Percentiles rank a stretch among this genome's conserved stretches.
Conservation (phyloP, 1,140 invertebrate species). For the Lepidotrigona ventralis region DNA sequence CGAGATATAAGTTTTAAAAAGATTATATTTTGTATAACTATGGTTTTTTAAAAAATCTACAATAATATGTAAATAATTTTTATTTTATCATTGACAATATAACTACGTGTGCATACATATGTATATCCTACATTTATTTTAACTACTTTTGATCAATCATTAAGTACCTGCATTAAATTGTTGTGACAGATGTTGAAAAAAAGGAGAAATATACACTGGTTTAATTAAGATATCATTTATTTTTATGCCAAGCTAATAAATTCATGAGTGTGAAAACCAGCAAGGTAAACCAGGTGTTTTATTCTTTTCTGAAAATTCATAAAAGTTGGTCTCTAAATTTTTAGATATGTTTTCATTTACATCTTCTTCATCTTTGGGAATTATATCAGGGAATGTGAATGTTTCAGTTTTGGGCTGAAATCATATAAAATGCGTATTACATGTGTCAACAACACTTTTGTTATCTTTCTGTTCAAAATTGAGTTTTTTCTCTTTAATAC, state of each 20-base stretch:
- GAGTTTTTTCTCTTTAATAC: slow-evolving; percentile 59
- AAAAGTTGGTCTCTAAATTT: slow-evolving; percentile 76
- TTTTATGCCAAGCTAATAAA: neutral
- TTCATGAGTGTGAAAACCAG: slow-evolving; percentile 77
- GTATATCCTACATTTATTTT: neutral
- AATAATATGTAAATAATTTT: no score
- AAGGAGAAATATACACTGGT: neutral
- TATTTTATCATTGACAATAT: neutral
- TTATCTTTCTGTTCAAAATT: neutral
- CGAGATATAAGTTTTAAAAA: slow-evolving; percentile 32
- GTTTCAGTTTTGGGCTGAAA: slow-evolving; percentile 80
- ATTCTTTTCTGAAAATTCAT: slow-evolving; percentile 78
- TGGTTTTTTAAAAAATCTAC: no score
- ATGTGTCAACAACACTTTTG: neutral
- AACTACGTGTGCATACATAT: neutral
- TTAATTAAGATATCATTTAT: slow-evolving; percentile 31
- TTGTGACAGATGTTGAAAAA: neutral
- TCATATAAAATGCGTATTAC: neutral
- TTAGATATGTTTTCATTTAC: slow-evolving; percentile 73
- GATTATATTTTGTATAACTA: no score
- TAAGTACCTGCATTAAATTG: neutral
- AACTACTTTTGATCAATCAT: neutral
- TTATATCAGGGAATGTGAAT: slow-evolving; percentile 83
- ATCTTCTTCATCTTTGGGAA: slow-evolving; percentile 71
- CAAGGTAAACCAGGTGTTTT: slow-evolving; percentile 82